Evolutionary conservation across 2,888 invertebrate species (phyloP), one percentile per base, ranked within the genome.

Genomic region (Arctia plantaginis): DNA sequence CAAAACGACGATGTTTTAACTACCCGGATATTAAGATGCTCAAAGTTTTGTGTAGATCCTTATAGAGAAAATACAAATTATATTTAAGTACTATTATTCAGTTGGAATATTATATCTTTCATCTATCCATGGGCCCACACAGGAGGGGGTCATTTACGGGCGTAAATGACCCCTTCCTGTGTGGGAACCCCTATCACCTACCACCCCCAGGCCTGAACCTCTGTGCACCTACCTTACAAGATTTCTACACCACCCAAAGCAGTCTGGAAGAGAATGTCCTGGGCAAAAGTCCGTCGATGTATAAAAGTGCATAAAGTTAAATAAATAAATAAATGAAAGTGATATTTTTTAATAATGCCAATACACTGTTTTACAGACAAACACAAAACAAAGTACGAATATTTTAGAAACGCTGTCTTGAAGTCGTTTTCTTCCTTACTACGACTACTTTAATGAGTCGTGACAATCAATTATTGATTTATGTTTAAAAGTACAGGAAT

Each of bases 11-110:
- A 62, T 76, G 68, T 72, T 80, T 59, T 44, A n/a, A 30, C 47
- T 71, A 82, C 83, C 78, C 78, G 83, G 83, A 83, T 81, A 66
- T 74, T 27, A 15, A 0, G 82, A 15, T 78, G 71, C 81, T 81
- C 83, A 83, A 83, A 76, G 47, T 83, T 82, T 74, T 35, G 20
- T 51, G n/a, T 69, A 10, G 35, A 18, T 65, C 12, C 18, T 71
- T 47, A 2, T 33, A 44, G 7, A 27, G 59, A 13, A 13, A 41
- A 41, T 1, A 41, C 20, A 39, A 27, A 55, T 30, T 51, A 33
- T 20, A 18, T 33, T 67, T n/a, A n/a, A n/a, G n/a, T 27, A n/a
- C 41, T 41, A 41, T 41, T 27, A 30, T 55, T 23, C 18, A 55
- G 18, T 55, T 55, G 55, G 8, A 7, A 55, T 23, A 55, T 1